These are phyloP conservation scores for Glaucidium brasilianum DNA, from an alignment of 2,113 vertebrate species.

Conservation along the genomic window DNA sequence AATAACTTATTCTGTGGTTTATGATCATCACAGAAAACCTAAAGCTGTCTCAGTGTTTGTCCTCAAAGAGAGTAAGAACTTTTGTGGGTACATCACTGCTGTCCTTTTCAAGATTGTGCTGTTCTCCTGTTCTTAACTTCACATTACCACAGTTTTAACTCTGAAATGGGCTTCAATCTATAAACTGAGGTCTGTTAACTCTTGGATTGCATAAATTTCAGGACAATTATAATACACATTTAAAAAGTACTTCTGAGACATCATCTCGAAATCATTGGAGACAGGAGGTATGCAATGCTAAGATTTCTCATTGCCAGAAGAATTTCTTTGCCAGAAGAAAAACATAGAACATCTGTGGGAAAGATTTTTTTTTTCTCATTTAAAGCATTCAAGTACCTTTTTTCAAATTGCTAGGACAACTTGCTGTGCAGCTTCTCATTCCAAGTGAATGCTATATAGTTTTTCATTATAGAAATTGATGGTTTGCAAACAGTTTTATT, in stretches of 20 bases:
- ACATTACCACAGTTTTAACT: accelerated
- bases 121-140: neutral
- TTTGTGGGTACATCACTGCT: neutral
- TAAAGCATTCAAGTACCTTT: neutral
- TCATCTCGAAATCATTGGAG: neutral
- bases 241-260: neutral
- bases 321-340: neutral
- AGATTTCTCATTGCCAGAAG: neutral
- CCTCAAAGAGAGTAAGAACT: neutral
- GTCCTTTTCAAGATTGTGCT: neutral
- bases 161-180: neutral
- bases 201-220: neutral
- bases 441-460: neutral
- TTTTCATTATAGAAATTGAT: neutral
- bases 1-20: neutral
- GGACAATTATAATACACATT: neutral
- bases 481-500: neutral
- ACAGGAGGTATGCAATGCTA: neutral
- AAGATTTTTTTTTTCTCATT: neutral
- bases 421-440: neutral
- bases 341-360: neutral
- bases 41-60: neutral
- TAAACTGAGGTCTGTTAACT: neutral
- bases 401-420: neutral
- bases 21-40: neutral